Evolutionary conservation across 1,140 invertebrate species (phyloP).

Genomic region (Eriosoma lanigerum): DNA sequence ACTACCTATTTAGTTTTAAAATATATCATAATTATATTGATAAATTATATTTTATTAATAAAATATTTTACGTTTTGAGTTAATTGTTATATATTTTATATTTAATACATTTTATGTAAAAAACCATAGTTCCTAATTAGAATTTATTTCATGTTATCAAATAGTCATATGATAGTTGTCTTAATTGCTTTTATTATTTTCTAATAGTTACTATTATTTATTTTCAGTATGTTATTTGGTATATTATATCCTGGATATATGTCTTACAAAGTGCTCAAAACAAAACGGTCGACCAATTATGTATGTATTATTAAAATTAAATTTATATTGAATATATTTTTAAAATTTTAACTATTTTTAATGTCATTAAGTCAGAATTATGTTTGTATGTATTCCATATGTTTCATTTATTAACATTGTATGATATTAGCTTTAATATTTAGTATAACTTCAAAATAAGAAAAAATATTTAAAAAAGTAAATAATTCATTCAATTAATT

Average conservation of each 20-base stretch:
- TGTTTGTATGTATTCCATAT: background rate
- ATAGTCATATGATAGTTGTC: too few relatives aligned
- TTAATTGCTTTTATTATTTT: background rate
- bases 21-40: too few relatives aligned
- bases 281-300: constrained; percentile 39
- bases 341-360: background rate
- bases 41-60: too few relatives aligned
- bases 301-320: constrained; percentile 17
- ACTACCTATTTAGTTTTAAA: too few relatives aligned
- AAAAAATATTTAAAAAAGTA: too few relatives aligned
- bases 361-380: background rate
- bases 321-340: too few relatives aligned
- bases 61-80: too few relatives aligned
- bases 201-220: background rate
- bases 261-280: constrained; percentile 43
- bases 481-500: too few relatives aligned
- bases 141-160: too few relatives aligned
- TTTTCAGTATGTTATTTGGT: constrained; percentile 43
- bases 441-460: background rate
- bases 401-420: background rate
- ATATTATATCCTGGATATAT: constrained; percentile 46
- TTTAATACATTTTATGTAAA: too few relatives aligned
- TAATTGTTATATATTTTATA: too few relatives aligned
- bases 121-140: too few relatives aligned
- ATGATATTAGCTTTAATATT: background rate